phyloP scores from a whole-genome alignment of 2,888 invertebrate species.

The Palloptera scutellata region DNA sequence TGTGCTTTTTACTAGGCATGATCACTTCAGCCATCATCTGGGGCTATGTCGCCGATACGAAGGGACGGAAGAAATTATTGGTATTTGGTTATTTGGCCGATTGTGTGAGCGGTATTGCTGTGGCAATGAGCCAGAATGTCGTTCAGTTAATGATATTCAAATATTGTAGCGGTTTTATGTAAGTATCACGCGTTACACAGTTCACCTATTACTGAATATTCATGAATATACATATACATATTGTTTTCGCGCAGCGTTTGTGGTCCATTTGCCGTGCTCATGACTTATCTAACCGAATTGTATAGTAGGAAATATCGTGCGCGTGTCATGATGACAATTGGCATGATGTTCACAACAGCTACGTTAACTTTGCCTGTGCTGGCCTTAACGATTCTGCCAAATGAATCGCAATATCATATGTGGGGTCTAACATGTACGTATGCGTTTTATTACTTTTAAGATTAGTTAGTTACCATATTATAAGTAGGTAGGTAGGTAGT shows the following conservation, averaged over 20 bases:
- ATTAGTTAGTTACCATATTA: conserved; percentile 49
- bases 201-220: too few relatives aligned
- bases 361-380: conserved; percentile 73
- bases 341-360: conserved; percentile 72
- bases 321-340: conserved; percentile 72
- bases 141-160: conserved; percentile 73
- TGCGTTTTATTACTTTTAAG: neutral
- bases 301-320: conserved; percentile 74
- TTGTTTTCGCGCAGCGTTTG: conserved; percentile 65
- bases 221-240: too few relatives aligned
- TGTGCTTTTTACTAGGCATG: conserved; percentile 65
- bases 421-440: conserved; percentile 50
- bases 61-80: conserved; percentile 74
- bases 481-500: conserved; percentile 39
- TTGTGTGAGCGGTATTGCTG: conserved; percentile 70
- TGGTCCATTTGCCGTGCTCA: conserved; percentile 78
- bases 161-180: conserved; percentile 79
- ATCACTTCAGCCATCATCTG: conserved; percentile 77
- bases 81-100: conserved; percentile 73
- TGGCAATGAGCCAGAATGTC: conserved; percentile 73
- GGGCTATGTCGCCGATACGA: conserved; percentile 79
- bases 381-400: conserved; percentile 78
- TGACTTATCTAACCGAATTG: conserved; percentile 78
- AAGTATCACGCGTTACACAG: conserved; percentile 60
- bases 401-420: conserved; percentile 67